A percentile compares a stretch with the other conserved stretches of the same genome.
These are phyloP conservation scores for Paramuricea clavata DNA, from an alignment of 92 coral and sea anemone species.

Conservation along the genomic window DNA sequence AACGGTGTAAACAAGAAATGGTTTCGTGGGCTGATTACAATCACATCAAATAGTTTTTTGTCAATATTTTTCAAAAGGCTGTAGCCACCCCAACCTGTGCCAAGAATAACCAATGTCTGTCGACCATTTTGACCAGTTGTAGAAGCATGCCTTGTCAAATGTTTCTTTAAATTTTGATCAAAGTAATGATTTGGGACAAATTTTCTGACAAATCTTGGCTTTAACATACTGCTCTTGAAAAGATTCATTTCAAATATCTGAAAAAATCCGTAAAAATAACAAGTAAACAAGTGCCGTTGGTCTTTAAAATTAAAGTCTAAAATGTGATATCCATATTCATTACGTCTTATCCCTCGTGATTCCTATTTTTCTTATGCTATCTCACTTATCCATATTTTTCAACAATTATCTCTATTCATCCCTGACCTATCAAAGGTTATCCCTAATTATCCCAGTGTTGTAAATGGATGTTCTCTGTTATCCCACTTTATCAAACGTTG, in stretches of 20 bases:
- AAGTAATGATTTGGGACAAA: neutral
- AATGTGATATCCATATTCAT: too few species aligned
- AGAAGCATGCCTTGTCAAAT: neutral
- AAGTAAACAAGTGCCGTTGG: too few species aligned
- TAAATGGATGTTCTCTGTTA: too few species aligned
- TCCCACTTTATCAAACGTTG: neutral
- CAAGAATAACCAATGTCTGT: conserved; percentile 82
- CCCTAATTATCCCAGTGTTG: too few species aligned
- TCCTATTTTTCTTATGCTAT: too few species aligned
- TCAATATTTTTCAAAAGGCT: conserved; percentile 88
- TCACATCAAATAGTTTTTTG: conserved; percentile 91
- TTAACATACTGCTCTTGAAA: neutral
- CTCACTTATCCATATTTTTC: too few species aligned
- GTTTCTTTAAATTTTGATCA: neutral
- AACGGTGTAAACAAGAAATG: conserved; percentile 96
- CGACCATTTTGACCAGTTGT: conserved; percentile 33
- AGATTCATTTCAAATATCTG: neutral
- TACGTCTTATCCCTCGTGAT: too few species aligned
- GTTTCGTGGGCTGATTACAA: conserved; percentile 94
- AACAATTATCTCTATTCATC: neutral
- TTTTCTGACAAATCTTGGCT: neutral
- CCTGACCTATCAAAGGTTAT: too few species aligned
- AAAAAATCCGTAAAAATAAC: neutral
- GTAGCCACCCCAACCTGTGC: conserved; percentile 99
- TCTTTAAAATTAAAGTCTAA: too few species aligned